Conservation (phyloP, 2,113 vertebrate genomes). For the Seriola quinqueradiata region DNA sequence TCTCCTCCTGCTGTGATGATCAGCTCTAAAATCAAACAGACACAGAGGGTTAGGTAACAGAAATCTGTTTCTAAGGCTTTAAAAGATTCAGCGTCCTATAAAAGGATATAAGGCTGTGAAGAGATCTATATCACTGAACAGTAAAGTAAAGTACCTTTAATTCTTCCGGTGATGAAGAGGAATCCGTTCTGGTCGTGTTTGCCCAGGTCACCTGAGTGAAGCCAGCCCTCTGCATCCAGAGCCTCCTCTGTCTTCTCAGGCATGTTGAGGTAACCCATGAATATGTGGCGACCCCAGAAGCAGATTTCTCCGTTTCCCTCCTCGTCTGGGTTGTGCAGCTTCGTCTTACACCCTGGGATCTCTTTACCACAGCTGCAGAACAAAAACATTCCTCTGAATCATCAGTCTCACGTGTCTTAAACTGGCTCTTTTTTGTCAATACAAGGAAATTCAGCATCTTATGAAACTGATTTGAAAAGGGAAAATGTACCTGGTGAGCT, state of each 20-base stretch:
- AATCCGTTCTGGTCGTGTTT: slow-evolving; percentile 86
- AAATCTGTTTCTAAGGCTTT: neutral
- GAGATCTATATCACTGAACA: neutral
- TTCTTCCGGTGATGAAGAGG: slow-evolving; percentile 92
- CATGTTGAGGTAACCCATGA: slow-evolving; percentile 95
- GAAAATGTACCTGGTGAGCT: slow-evolving; percentile 86
- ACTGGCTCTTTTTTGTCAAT: too few species aligned
- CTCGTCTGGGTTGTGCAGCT: slow-evolving; percentile 82
- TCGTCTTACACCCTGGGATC: slow-evolving; percentile 86
- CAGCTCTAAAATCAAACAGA: slow-evolving; percentile 85
- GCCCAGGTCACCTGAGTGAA: slow-evolving; percentile 94
- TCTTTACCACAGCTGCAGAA: slow-evolving; percentile 89
- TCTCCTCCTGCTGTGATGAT: slow-evolving; percentile 95
- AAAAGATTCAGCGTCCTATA: neutral
- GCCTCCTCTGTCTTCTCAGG: slow-evolving; percentile 87
- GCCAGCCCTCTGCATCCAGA: slow-evolving; percentile 90
- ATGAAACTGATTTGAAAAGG: neutral
- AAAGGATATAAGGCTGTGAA: neutral
- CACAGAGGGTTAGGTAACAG: neutral
- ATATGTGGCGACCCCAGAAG: slow-evolving; percentile 93
- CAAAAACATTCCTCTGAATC: neutral
- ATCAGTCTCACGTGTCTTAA: fast-evolving
- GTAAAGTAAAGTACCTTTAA: slow-evolving; percentile 88
- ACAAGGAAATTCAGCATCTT: fast-evolving
- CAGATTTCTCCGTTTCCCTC: slow-evolving; percentile 91